Percentiles rank a stretch among this genome's conserved stretches.
Evolutionary conservation across 2,113 vertebrate genomes (phyloP).

Genomic region (Morphnarchus princeps): DNA sequence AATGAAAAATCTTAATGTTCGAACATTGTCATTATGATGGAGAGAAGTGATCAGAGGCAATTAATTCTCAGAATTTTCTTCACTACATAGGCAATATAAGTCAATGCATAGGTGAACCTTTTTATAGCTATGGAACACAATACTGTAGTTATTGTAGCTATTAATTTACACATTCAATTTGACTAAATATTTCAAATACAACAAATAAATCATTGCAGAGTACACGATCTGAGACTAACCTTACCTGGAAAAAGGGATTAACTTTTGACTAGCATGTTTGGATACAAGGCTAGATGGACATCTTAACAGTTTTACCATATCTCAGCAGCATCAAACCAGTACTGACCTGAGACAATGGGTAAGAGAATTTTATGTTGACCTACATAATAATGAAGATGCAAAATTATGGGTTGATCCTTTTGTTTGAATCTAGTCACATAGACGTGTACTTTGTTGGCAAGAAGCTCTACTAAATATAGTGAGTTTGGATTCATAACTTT

Average conservation of each 20-base stretch:
- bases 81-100: neutral
- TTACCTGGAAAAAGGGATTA: neutral
- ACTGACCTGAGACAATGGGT: neutral
- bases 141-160: neutral
- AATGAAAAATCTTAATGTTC: neutral
- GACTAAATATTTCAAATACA: neutral
- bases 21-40: neutral
- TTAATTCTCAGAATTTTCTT: neutral
- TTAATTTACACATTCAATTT: neutral
- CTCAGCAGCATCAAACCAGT: neutral
- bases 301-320: neutral
- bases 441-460: neutral
- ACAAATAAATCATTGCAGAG: neutral
- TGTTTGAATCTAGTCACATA: neutral
- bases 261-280: neutral
- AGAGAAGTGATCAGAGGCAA: neutral
- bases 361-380: neutral
- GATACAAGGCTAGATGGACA: neutral
- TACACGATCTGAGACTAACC: neutral
- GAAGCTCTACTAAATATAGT: neutral
- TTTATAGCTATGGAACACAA: neutral
- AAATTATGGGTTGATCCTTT: neutral
- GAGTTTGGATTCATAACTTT: neutral
- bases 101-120: neutral
- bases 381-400: neutral